Base-by-base conservation (phyloP, 1,140 invertebrate genomes). In the Aradophagus sp. region DNA sequence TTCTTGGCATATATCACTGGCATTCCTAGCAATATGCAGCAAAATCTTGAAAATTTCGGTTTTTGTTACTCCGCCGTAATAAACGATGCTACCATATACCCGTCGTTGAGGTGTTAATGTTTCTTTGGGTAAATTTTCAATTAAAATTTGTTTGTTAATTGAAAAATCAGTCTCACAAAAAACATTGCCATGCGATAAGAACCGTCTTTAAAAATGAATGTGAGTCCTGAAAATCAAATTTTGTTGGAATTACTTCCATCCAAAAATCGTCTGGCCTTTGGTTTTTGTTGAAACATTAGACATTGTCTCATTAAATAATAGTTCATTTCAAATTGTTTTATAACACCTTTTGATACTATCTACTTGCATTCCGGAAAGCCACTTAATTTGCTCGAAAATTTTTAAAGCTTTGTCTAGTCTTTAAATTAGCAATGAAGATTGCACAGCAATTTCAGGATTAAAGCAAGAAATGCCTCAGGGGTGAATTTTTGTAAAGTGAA, bases 121-220 rank as follows among this genome's bases (percentile, higher is more conserved):
- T 3, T 41, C 32, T 32, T 48, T 35, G 2, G 14, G 8, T 0
- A 41, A 8, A 14, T 61, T 48, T 48, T 61, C 35, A 11, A 52
- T 31, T 10, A 52, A 50, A 3, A 44, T 20, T 36, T 45, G 38
- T 29, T 52, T 52, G 27, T 52, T 52, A 17, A 63, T 31, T 12
- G 47, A 50, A 50, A 50, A 50, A 11, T 23, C 47, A 14, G 10
- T 48, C 13, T 61, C 56, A 1, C 8, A 13, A 16, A 48, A 48
- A 23, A 26, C 35, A 5, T 61, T 61, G 10, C 56, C 56, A 32
- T 61, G 56, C n/a, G 44, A 61, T 48, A 0, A 61, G 10, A 12
- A 15, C 11, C 16, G 48, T 61, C 41, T 41, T 61, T 0, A 41
- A 1, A 8, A 48, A 48, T 5, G 11, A 19, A 6, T 42, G 42